Percentiles rank a stretch among this genome's conserved stretches.
phyloP scores from a whole-genome alignment of 1,140 invertebrate genomes.

The Neodiprion fabricii region DNA sequence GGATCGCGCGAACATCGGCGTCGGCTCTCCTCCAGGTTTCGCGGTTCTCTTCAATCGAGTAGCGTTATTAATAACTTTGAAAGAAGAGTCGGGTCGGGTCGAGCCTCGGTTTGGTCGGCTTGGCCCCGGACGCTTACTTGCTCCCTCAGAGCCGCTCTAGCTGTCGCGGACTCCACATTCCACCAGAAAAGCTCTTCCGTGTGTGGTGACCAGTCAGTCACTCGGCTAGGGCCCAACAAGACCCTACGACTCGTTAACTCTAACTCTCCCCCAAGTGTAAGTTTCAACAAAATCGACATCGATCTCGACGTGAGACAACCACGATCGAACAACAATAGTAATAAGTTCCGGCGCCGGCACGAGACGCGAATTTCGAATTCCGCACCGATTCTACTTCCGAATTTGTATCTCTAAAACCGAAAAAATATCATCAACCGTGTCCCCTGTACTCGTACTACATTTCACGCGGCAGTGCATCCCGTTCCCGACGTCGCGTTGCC shows the following conservation, averaged over 20 bases:
- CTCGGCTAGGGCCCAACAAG: conserved; percentile 37
- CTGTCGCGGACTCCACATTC: conserved; percentile 66
- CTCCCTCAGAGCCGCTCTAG: conserved; percentile 62
- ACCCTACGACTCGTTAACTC: conserved; percentile 19
- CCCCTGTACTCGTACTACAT: too few species aligned
- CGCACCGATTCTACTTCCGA: too few species aligned
- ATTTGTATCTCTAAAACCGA: too few species aligned
- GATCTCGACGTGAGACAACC: neutral
- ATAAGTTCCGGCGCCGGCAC: too few species aligned
- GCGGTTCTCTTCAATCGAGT: conserved; percentile 9
- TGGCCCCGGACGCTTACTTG: conserved; percentile 26
- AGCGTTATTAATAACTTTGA: conserved; percentile 7
- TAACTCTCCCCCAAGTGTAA: conserved; percentile 37
- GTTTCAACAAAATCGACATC: conserved; percentile 21
- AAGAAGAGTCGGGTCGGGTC: conserved; percentile 10
- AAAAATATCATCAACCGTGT: too few species aligned
- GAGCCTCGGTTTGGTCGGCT: conserved; percentile 25
- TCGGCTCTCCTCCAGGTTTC: neutral
- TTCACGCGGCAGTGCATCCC: too few species aligned
- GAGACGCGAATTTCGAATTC: too few species aligned
- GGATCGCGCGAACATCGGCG: neutral
- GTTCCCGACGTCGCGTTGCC: too few species aligned
- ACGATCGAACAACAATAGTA: neutral
- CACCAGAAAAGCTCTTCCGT: conserved; percentile 54
- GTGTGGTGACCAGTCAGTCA: conserved; percentile 35